phyloP scores from a whole-genome alignment of 1,140 invertebrate genomes.

The Bombus superbus region DNA sequence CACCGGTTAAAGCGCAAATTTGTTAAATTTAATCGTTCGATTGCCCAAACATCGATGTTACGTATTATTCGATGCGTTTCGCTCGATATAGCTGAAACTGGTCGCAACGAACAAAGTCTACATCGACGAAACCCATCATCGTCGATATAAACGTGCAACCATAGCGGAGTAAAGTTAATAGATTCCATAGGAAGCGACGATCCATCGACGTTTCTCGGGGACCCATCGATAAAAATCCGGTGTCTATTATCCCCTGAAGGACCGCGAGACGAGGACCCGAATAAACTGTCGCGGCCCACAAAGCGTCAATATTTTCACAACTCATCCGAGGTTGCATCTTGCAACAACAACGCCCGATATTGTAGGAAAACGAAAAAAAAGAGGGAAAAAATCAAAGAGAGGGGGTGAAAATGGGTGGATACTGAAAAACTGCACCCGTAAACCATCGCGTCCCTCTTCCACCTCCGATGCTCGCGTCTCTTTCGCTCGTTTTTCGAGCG shows the following conservation, averaged over 20 bases:
- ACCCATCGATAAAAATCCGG: slow-evolving; percentile 48
- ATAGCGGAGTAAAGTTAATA: not conserved
- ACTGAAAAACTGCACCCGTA: slow-evolving; percentile 64
- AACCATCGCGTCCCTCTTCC: slow-evolving; percentile 22
- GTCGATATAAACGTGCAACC: not conserved
- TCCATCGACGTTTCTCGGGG: slow-evolving; percentile 35
- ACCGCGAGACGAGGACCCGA: slow-evolving; percentile 30
- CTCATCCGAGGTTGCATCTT: slow-evolving; percentile 77
- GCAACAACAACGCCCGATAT: slow-evolving; percentile 55
- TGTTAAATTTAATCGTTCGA: too few species aligned
- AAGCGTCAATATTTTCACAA: slow-evolving; percentile 68
- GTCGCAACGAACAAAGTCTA: too few species aligned
- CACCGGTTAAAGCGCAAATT: too few species aligned
- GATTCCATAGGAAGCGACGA: slow-evolving; percentile 28
- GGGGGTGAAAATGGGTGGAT: slow-evolving; percentile 20
- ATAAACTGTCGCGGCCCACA: slow-evolving; percentile 55
- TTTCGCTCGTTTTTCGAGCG: not conserved
- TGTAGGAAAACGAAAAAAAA: slow-evolving; percentile 54
- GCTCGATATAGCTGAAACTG: not conserved
- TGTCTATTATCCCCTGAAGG: slow-evolving; percentile 50
- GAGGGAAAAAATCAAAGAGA: not conserved
- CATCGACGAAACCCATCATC: too few species aligned
- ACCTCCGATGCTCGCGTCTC: not conserved
- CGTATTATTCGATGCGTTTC: not conserved
- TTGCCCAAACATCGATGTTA: too few species aligned